A percentile compares a stretch with the other conserved stretches of the same genome.
These are phyloP conservation scores for Tretioscincus oriximinensis DNA, from an alignment of 2,113 vertebrate species.

Conservation along the genomic window DNA sequence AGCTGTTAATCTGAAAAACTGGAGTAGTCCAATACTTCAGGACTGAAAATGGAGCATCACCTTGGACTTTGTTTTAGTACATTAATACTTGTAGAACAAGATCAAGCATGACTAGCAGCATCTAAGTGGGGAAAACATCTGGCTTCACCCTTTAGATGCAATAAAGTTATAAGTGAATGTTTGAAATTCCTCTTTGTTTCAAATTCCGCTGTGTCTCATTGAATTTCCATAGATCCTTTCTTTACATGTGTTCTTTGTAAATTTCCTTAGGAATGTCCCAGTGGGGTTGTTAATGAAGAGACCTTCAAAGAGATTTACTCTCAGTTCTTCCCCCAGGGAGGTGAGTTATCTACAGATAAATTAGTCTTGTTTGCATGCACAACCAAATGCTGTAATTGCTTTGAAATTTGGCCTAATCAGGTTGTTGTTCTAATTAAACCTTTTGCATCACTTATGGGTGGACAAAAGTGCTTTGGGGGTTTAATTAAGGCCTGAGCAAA, in stretches of 20 bases:
- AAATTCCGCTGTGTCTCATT: rapidly evolving
- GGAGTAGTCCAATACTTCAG: too few species aligned
- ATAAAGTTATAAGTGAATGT: background rate
- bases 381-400: constrained; percentile 24
- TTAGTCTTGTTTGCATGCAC: constrained; percentile 18
- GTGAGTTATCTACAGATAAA: constrained; percentile 71
- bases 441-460: background rate
- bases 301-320: constrained; percentile 98
- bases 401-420: constrained; percentile 27
- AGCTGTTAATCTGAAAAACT: too few species aligned
- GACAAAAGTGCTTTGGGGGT: background rate
- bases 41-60: too few species aligned
- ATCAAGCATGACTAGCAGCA: background rate
- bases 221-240: background rate
- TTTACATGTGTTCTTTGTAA: constrained; percentile 46
- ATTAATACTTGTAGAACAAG: background rate
- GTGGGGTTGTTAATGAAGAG: constrained; percentile 95
- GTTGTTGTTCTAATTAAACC: constrained; percentile 18
- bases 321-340: constrained; percentile 98
- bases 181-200: background rate
- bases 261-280: constrained; percentile 89
- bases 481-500: background rate
- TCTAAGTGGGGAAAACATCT: background rate
- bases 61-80: background rate
- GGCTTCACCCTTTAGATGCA: too few species aligned